Evolutionary conservation across 2,888 invertebrate genomes (phyloP), one percentile per base, ranked within the genome.

Genomic region (Neocrepidodera transversa): DNA sequence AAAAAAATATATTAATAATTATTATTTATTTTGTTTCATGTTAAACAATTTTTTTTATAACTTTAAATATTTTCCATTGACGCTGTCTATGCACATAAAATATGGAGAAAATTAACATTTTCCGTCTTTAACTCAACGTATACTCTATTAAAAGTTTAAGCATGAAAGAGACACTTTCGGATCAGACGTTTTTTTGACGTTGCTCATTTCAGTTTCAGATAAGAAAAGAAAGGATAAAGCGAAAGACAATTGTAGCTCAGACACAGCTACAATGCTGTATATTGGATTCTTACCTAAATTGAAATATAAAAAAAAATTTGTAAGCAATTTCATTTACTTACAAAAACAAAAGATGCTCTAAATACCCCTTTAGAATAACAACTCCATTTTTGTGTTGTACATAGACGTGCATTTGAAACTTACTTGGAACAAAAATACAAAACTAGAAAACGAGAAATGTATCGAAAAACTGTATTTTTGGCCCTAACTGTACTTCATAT

Each of bases 261-360:
- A 14, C 11, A 26, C 45, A 16, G 26, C 26, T 45, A 28, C 45
- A 26, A 45, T 26, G 5, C 26, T 38, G 38, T 38, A 38, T 38
- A 45, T 45, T 45, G 45, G 23, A 45, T 45, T 26, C 26, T 45
- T 45, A 13, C 42, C 42, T 42, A 42, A 42, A 42, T 16, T 42
- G 45, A 26, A 14, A 45, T 26, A 26, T 26, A 26, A 45, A 45
- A 45, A 45, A 45, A 45, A 13, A 26, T 45, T 45, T 28, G 16
- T 11, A 14, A 45, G 26, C 28, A 26, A 45, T 23, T 45, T 26
- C 8, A 11, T 38, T 26, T 45, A 28, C 14, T 45, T 45, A 45
- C 23, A 45, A 14, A 28, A 45, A 26, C 26, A 45, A 45, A 28
- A 45, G 28, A 45, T 14, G 26, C 28, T 28, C 28, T 8, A 28